A percentile compares a stretch with the other conserved stretches of the same genome.
These are phyloP conservation scores for Grammomys dolichurus DNA, from an alignment of 2,113 vertebrate species.

Conservation along the genomic window DNA sequence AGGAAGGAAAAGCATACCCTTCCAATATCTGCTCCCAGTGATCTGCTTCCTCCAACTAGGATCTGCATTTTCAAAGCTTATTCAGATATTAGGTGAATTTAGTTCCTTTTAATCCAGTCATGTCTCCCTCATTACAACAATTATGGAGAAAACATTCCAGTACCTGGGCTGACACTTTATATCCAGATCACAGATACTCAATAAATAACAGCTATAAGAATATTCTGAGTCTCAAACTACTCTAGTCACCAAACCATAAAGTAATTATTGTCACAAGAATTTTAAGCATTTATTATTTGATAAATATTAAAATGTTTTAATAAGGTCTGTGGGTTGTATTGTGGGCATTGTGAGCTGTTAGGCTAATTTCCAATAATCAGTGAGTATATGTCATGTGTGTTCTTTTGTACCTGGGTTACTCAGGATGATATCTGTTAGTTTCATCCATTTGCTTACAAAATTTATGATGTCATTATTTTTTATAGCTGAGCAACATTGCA, in stretches of 20 bases:
- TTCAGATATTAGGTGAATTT: background rate
- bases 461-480: no score
- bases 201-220: background rate
- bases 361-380: no score
- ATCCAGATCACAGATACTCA: background rate
- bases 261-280: background rate
- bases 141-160: background rate
- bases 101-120: background rate
- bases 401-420: no score
- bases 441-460: no score
- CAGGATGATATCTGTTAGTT: no score
- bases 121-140: background rate
- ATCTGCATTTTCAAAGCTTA: background rate
- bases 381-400: no score
- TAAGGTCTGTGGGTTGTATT: no score
- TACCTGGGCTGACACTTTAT: background rate
- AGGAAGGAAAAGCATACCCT: fast-evolving
- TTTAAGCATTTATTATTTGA: background rate
- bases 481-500: no score
- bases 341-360: no score
- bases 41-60: background rate
- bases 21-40: background rate
- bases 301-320: no score
- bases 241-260: background rate
- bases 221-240: background rate